Evolutionary conservation across 2,113 vertebrate species (phyloP).

Genomic region (Laticauda laticaudata): DNA sequence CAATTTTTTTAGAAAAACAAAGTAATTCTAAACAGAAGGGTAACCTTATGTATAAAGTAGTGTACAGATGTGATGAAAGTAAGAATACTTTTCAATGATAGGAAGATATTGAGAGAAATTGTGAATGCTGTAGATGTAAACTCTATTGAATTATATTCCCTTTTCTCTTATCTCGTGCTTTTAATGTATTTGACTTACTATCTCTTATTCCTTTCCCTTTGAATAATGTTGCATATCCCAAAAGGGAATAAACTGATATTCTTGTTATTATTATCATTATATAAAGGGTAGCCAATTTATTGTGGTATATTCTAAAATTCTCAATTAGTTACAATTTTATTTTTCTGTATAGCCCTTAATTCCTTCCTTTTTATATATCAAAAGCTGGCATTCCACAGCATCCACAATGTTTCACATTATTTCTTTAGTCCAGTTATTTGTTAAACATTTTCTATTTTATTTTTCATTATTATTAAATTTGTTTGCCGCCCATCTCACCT

Average conservation of each 20-base stretch:
- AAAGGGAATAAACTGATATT: slow-evolving; percentile 23
- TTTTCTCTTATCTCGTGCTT: neutral
- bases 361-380: slow-evolving; percentile 36
- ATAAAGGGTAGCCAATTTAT: slow-evolving; percentile 32
- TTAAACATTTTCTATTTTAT: neutral
- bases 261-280: neutral
- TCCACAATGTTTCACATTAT: slow-evolving; percentile 20
- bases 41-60: neutral
- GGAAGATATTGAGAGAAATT: neutral
- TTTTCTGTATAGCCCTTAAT: slow-evolving; percentile 21
- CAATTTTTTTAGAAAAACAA: neutral
- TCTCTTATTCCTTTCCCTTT: slow-evolving; percentile 22
- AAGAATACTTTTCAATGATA: neutral
- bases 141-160: neutral
- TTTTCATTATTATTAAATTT: no score
- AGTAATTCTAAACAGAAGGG: neutral
- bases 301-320: slow-evolving; percentile 33
- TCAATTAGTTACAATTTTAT: slow-evolving; percentile 37
- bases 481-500: no score
- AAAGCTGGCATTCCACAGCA: slow-evolving; percentile 47
- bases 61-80: neutral
- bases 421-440: slow-evolving; percentile 32
- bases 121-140: neutral
- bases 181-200: neutral
- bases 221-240: slow-evolving; percentile 18